phyloP scores from a whole-genome alignment of 2,888 invertebrate species.

The Habrosyne pyritoides region DNA sequence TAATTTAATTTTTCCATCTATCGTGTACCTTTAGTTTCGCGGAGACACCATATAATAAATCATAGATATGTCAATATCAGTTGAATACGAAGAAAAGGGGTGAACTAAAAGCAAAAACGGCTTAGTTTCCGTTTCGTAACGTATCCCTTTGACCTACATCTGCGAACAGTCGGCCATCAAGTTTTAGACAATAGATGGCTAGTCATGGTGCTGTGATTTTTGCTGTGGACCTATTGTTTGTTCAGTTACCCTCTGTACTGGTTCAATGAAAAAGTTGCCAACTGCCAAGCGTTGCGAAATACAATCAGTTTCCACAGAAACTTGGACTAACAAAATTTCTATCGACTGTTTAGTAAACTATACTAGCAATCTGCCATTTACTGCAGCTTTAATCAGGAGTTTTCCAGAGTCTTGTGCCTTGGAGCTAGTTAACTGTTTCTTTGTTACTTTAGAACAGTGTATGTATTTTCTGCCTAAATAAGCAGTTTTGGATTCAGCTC shows the following conservation, averaged over 20 bases:
- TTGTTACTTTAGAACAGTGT: no score
- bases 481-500: background rate
- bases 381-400: background rate
- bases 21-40: constrained; percentile 12
- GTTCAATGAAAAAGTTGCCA: background rate
- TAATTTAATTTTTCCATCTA: background rate
- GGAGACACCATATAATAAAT: constrained; percentile 36
- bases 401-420: no score
- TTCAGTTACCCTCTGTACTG: background rate
- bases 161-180: constrained; percentile 13
- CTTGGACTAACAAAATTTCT: background rate
- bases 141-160: constrained; percentile 39
- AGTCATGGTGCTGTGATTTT: constrained; percentile 5
- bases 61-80: constrained; percentile 35
- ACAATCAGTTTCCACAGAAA: background rate
- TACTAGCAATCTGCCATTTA: background rate
- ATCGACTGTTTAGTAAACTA: background rate
- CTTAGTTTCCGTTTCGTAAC: constrained; percentile 25
- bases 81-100: constrained; percentile 34
- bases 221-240: background rate
- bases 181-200: constrained; percentile 5
- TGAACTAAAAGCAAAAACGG: constrained; percentile 18
- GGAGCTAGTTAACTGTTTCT: no score
- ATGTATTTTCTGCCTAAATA: no score
- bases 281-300: background rate